A percentile compares a stretch with the other conserved stretches of the same genome.
Conservation (phyloP, 2,113 vertebrate genomes). For the Polyodon spathula region DNA sequence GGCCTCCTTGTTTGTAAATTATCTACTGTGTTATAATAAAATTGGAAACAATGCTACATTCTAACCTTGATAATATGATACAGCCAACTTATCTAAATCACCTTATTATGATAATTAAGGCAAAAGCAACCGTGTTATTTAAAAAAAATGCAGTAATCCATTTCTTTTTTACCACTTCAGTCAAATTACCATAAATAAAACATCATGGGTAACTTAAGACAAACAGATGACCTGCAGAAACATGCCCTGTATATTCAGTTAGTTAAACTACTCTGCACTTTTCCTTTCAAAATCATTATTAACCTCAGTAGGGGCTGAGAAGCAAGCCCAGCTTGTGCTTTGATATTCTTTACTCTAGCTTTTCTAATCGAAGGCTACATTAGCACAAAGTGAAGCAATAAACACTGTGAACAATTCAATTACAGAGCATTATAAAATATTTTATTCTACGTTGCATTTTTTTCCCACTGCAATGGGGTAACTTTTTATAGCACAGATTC, state of each 20-base stretch:
- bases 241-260: background rate
- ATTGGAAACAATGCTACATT: no score
- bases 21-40: no score
- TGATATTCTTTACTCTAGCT: background rate
- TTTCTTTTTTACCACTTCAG: no score
- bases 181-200: no score
- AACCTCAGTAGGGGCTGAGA: conserved; percentile 1
- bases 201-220: background rate
- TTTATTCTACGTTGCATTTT: background rate
- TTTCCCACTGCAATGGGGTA: no score
- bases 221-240: background rate
- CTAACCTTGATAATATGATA: no score
- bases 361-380: background rate
- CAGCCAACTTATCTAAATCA: no score
- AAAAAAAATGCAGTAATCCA: no score
- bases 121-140: no score
- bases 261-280: background rate
- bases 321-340: background rate
- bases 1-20: no score
- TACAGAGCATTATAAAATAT: background rate
- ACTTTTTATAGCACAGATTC: no score
- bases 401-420: background rate
- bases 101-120: no score
- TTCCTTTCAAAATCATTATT: background rate
- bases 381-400: background rate